These are phyloP conservation scores for Cepaea nemoralis DNA, from an alignment of 1,140 invertebrate species.

Conservation along the genomic window DNA sequence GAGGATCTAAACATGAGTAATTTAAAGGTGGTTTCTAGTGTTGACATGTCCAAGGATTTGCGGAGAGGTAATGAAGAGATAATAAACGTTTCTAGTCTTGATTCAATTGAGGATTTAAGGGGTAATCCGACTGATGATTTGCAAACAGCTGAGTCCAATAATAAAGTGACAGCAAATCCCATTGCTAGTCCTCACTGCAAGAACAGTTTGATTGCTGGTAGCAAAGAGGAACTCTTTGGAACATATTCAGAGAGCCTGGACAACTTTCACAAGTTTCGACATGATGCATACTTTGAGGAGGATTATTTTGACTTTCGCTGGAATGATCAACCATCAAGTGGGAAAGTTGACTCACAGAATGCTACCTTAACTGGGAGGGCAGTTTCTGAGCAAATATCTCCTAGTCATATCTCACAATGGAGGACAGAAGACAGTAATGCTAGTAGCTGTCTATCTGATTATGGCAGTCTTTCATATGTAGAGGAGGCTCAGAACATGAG, in stretches of 20 bases:
- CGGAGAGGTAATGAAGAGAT: no score
- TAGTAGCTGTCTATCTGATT: background rate
- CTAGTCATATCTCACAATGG: background rate
- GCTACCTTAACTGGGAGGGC: background rate
- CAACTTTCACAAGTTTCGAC: background rate
- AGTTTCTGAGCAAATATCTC: background rate
- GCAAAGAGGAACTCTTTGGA: background rate
- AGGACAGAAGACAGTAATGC: background rate
- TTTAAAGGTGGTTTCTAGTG: no score
- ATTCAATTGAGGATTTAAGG: background rate
- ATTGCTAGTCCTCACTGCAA: background rate
- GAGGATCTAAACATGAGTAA: no score
- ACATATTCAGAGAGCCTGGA: background rate
- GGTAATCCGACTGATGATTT: no score
- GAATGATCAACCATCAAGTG: constrained; percentile 12
- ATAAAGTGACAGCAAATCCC: no score
- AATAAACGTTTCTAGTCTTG: background rate
- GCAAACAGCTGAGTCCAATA: no score
- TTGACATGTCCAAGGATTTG: no score
- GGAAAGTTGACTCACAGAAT: background rate
- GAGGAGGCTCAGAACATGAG: no score
- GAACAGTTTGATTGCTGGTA: background rate
- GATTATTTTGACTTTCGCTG: constrained; percentile 3
- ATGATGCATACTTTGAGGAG: constrained; percentile 19
- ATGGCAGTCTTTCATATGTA: no score